These are phyloP conservation scores for Venusia cambrica DNA, from an alignment of 2,888 invertebrate genomes.

Conservation along the genomic window DNA sequence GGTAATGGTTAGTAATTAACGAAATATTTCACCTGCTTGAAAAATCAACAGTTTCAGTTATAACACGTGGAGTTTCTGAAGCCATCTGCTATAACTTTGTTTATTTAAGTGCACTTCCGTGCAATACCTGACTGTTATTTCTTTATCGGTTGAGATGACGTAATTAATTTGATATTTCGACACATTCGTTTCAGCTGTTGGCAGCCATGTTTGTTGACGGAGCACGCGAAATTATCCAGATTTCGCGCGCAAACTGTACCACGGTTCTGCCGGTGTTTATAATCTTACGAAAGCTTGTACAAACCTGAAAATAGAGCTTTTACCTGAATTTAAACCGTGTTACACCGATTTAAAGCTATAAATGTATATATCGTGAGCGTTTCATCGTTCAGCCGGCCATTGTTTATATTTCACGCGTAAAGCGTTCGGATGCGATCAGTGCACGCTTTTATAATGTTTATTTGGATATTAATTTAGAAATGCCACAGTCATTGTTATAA, in stretches of 20 bases:
- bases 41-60: too few relatives aligned
- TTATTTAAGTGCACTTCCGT: constrained; percentile 19
- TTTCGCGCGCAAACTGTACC: constrained; percentile 55
- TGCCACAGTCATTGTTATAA: constrained; percentile 42
- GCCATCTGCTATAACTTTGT: constrained; percentile 12
- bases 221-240: constrained; percentile 73
- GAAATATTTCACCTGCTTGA: too few relatives aligned
- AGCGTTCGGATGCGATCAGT: constrained; percentile 37
- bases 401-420: constrained; percentile 43
- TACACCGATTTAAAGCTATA: constrained; percentile 35
- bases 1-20: too few relatives aligned
- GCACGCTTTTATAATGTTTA: constrained; percentile 42
- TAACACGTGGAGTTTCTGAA: constrained; percentile 1
- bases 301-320: constrained; percentile 39
- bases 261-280: constrained; percentile 58
- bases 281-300: constrained; percentile 43
- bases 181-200: constrained; percentile 46
- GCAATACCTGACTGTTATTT: constrained; percentile 25
- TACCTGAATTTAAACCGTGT: constrained; percentile 46
- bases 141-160: constrained; percentile 35
- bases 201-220: constrained; percentile 60
- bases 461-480: constrained; percentile 49
- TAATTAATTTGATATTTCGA: constrained; percentile 54
- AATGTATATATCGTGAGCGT: constrained; percentile 19
- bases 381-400: constrained; percentile 15